phyloP scores from a whole-genome alignment of 2,113 vertebrate species.

The Gymnocephalus cernua region DNA sequence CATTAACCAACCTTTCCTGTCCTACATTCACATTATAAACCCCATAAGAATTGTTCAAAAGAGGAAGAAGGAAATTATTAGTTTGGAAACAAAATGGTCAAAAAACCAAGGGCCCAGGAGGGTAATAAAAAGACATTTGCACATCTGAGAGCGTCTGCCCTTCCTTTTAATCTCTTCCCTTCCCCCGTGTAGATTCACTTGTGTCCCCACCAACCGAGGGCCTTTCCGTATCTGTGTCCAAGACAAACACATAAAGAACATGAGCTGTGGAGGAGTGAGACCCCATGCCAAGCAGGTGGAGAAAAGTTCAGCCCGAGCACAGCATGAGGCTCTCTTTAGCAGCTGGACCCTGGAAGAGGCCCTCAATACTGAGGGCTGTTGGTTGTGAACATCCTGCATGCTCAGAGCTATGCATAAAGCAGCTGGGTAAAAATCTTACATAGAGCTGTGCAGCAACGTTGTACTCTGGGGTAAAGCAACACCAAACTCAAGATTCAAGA shows the following conservation, averaged over 20 bases:
- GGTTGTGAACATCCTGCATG: slow-evolving; percentile 30
- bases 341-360: slow-evolving; percentile 60
- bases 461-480: neutral
- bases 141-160: slow-evolving; percentile 68
- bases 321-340: slow-evolving; percentile 54
- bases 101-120: slow-evolving; percentile 55
- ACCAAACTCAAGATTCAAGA: neutral
- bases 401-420: slow-evolving; percentile 19
- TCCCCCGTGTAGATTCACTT: slow-evolving; percentile 46
- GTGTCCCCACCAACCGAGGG: slow-evolving; percentile 54
- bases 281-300: slow-evolving; percentile 71
- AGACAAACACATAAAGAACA: slow-evolving; percentile 83
- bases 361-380: slow-evolving; percentile 22
- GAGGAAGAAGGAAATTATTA: slow-evolving; percentile 51
- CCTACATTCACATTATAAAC: slow-evolving; percentile 10
- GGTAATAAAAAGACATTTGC: slow-evolving; percentile 64
- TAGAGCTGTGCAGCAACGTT: slow-evolving; percentile 1
- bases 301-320: slow-evolving; percentile 50
- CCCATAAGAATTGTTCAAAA: slow-evolving; percentile 46
- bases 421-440: slow-evolving; percentile 23
- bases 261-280: slow-evolving; percentile 70
- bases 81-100: slow-evolving; percentile 67
- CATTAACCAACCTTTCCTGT: slow-evolving; percentile 20
- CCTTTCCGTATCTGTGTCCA: slow-evolving; percentile 76
- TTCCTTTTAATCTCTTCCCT: slow-evolving; percentile 52